Conservation (phyloP, 2,888 invertebrate genomes). For the Lepidochrysops patricia region DNA sequence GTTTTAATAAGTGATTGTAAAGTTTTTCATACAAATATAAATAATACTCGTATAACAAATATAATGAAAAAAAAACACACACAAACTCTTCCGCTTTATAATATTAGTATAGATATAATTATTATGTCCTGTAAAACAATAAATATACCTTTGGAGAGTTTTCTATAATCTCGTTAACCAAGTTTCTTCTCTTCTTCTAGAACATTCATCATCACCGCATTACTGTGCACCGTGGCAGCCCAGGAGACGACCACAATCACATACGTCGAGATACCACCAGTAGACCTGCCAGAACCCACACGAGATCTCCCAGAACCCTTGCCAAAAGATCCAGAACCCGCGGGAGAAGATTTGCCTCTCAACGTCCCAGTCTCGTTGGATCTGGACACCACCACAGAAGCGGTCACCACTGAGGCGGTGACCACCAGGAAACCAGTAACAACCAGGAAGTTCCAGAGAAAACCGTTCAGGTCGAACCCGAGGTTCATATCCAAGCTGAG, state of each 20-base stretch:
- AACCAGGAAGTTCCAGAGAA: conserved; percentile 26
- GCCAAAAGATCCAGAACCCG: too few relatives aligned
- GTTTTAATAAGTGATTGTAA: not conserved
- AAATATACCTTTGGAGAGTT: too few relatives aligned
- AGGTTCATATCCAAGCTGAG: conserved; percentile 47
- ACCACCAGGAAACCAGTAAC: conserved; percentile 24
- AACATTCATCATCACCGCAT: conserved; percentile 32
- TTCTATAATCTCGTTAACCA: not conserved
- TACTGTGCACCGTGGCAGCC: conserved; percentile 33
- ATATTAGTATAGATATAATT: too few relatives aligned
- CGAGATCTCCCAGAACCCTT: too few relatives aligned
- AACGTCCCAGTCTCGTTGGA: not conserved
- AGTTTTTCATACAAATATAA: too few relatives aligned
- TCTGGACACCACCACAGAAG: conserved; percentile 22
- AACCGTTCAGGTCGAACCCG: conserved; percentile 28
- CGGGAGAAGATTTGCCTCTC: not conserved
- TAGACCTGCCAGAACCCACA: conserved; percentile 15
- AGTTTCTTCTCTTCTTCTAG: conserved; percentile 35
- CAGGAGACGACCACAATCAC: conserved; percentile 42
- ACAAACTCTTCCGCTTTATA: too few relatives aligned
- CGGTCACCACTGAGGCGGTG: conserved; percentile 21
- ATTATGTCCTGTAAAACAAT: too few relatives aligned
- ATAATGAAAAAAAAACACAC: too few relatives aligned
- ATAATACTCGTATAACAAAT: too few relatives aligned
- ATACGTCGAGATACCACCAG: conserved; percentile 42